Evolutionary conservation across 1,140 invertebrate genomes (phyloP).

Genomic region (Platorchestia sp.): DNA sequence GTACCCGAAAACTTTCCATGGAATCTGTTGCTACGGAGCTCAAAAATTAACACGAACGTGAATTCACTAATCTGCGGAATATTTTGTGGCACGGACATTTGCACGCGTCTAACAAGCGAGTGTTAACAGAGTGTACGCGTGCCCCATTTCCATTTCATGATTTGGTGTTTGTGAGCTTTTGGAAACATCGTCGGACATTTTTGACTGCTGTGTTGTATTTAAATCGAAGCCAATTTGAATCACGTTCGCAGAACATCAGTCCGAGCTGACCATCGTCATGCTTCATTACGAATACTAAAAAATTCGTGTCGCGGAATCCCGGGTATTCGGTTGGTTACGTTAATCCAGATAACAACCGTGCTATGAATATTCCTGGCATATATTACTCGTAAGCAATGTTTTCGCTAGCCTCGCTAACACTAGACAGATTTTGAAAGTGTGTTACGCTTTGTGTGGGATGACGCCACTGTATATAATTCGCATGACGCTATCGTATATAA

Average conservation of each 20-base stretch:
- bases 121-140: not conserved
- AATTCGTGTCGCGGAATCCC: not conserved
- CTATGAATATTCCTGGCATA: constrained; percentile 46
- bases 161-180: not conserved
- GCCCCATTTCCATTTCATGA: not conserved
- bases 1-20: not conserved
- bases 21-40: too few relatives aligned
- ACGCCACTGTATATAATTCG: not conserved
- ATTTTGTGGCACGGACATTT: not conserved
- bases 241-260: not conserved
- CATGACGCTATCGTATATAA: not conserved
- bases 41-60: not conserved
- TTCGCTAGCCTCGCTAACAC: not conserved
- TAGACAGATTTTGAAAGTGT: not conserved
- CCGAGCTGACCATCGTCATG: not conserved
- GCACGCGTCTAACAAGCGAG: not conserved
- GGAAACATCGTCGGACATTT: not conserved
- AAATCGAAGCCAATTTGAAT: constrained; percentile 25
- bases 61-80: not conserved
- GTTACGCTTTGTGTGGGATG: not conserved
- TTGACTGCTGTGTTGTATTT: constrained; percentile 34
- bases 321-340: constrained; percentile 24
- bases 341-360: constrained; percentile 27
- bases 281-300: constrained; percentile 36
- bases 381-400: constrained; percentile 33